Conservation (phyloP, 2,888 invertebrate genomes). For the Portevinia maculata region DNA sequence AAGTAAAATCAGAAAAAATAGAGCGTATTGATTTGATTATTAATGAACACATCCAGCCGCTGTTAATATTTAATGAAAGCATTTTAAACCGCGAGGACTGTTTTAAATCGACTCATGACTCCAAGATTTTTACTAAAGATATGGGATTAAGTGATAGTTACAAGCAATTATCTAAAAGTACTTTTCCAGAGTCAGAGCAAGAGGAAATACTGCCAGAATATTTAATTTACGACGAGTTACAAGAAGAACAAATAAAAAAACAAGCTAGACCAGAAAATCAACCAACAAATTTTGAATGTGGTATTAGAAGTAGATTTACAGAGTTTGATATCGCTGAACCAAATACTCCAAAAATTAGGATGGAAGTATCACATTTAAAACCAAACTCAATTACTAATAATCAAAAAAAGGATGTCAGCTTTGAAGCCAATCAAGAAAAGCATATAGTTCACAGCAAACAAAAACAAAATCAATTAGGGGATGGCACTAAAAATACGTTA, state of each 20-base stretch:
- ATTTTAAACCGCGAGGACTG: not conserved
- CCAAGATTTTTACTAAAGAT: not conserved
- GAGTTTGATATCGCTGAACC: no score
- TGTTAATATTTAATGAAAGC: slow-evolving; percentile 30
- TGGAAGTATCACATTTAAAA: no score
- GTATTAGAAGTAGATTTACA: no score
- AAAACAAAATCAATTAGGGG: no score
- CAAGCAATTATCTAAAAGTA: not conserved
- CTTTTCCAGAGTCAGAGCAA: not conserved
- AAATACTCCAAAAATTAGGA: no score
- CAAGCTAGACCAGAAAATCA: not conserved
- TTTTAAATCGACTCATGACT: not conserved
- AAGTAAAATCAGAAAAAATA: slow-evolving; percentile 4
- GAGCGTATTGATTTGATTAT: slow-evolving; percentile 7
- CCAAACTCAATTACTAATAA: no score
- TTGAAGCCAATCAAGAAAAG: no score
- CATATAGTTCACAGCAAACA: no score
- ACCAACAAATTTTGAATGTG: no score
- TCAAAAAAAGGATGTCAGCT: no score
- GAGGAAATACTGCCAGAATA: not conserved
- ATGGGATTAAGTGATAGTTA: not conserved
- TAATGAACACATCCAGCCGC: slow-evolving; percentile 49
- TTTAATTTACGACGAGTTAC: not conserved
- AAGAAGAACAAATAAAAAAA: not conserved
- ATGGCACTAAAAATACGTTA: no score